Base-by-base conservation (phyloP, 2,797 vertebrate genomes). In the Sebastes minor region DNA sequence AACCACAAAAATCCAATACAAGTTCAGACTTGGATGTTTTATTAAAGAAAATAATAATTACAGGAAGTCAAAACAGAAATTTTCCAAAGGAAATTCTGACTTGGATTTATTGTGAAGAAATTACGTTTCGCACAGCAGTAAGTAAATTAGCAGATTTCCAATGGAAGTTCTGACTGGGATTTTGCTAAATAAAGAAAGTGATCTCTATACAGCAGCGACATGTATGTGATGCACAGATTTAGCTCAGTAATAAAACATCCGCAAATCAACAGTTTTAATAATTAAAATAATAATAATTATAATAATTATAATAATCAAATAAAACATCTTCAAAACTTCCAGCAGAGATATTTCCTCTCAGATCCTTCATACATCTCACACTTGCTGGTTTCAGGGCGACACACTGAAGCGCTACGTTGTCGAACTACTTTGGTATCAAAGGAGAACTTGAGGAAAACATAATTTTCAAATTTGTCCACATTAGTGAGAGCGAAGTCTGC, bases 401-500 rank as follows among this genome's bases (percentile, higher is more conserved):
- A 52, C 49, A 52, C 49, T n/a, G 49, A 52, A 52, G 2, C 8
- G 52, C n/a, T 55, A n/a, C 11, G n/a, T 55, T 18, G 18, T 55
- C 52, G 11, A 11, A 4, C n/a, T 55, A 11, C 52, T 55, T 23
- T 12, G 9, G 49, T 20, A 63, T 82, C 78, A 86, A 69, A 84
- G 71, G 14, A 25, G 35, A 72, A 57, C 64, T 38, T 0, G 2
- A 81, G 46, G 28, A 78, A 82, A 86, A 84, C 80, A 78, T 62
- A 0, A 62, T 85, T 82, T 85, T 81, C 56, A 83, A 61, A 88
- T 87, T 88, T 80, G 83, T 85, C 32, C 77, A 84, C 86, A 75
- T 90, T 83, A 89, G 70, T 33, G 59, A 23, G 74, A 67, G 27
- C n/a, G 4, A 20, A 0, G 81, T 20, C 33, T 55, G 83, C 68